These are phyloP conservation scores for Peromyscus maniculatus DNA, from an alignment of 2,113 vertebrate genomes.

Conservation along the genomic window DNA sequence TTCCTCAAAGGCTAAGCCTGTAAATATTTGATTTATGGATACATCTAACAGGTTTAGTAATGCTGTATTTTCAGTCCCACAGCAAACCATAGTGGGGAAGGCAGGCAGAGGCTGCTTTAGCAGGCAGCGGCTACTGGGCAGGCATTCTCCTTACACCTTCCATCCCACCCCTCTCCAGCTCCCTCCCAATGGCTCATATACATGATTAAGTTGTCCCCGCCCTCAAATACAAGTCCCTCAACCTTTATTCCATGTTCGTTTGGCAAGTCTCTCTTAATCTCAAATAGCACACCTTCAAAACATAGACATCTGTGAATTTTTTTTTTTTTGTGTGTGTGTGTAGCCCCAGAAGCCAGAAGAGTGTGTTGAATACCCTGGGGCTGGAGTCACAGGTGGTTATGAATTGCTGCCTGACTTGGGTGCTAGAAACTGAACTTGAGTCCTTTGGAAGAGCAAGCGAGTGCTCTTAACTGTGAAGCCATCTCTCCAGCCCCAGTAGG, in stretches of 20 bases:
- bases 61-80: conserved; percentile 17
- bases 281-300: background rate
- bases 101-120: background rate
- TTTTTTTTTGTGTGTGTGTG: no score
- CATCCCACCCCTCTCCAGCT: background rate
- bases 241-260: background rate
- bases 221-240: background rate
- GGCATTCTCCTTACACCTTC: background rate
- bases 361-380: background rate
- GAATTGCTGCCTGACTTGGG: background rate
- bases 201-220: background rate
- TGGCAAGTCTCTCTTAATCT: conserved; percentile 6
- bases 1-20: conserved; percentile 23
- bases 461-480: background rate
- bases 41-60: conserved; percentile 55
- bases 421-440: background rate
- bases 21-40: conserved; percentile 59
- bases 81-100: background rate
- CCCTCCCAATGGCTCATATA: background rate
- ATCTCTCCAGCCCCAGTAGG: background rate
- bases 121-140: background rate
- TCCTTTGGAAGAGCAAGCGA: background rate
- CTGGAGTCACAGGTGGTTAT: background rate
- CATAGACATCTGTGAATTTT: background rate
- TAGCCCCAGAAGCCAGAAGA: background rate